Evolutionary conservation across 2,797 vertebrate genomes (phyloP).

Genomic region (Centropyge bicolor): DNA sequence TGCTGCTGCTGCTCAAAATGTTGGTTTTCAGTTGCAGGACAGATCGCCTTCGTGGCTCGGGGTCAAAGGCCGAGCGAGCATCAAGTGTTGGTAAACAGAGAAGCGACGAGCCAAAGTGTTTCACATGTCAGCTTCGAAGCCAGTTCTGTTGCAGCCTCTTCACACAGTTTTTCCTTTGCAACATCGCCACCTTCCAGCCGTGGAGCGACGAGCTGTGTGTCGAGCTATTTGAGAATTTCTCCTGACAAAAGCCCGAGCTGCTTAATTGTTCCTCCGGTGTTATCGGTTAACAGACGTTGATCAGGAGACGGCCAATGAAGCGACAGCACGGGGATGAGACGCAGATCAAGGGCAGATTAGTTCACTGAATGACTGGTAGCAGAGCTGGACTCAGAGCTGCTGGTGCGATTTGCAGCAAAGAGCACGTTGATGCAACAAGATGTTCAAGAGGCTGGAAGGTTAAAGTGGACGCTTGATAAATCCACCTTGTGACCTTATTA

Average conservation of each 20-base stretch:
- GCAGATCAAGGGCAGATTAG: slow-evolving; percentile 93
- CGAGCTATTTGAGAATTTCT: slow-evolving; percentile 70
- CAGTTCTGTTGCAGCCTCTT: slow-evolving; percentile 6
- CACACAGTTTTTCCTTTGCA: slow-evolving; percentile 27
- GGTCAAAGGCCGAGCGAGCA: slow-evolving; percentile 42
- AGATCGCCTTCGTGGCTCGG: slow-evolving; percentile 21
- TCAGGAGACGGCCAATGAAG: slow-evolving; percentile 82
- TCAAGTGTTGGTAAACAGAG: slow-evolving; percentile 58
- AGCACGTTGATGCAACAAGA: slow-evolving; percentile 19
- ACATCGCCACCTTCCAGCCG: slow-evolving; percentile 43
- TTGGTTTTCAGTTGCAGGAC: slow-evolving; percentile 2
- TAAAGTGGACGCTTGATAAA: slow-evolving; percentile 11
- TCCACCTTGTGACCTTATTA: slow-evolving; percentile 2
- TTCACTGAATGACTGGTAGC: slow-evolving; percentile 86
- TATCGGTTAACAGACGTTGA: slow-evolving; percentile 82
- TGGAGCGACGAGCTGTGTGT: slow-evolving; percentile 49
- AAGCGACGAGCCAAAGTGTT: background rate
- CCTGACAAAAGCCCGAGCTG: slow-evolving; percentile 72
- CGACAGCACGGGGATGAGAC: slow-evolving; percentile 88
- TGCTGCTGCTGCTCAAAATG: slow-evolving; percentile 29
- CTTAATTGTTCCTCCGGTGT: slow-evolving; percentile 78
- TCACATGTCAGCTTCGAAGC: slow-evolving; percentile 2
- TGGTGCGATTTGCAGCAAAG: slow-evolving; percentile 28
- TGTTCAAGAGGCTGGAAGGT: slow-evolving; percentile 14
- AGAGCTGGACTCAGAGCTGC: slow-evolving; percentile 38